Percentiles rank a stretch among this genome's conserved stretches.
phyloP scores from a whole-genome alignment of 2,113 vertebrate genomes.

The Ascaphus truei region DNA sequence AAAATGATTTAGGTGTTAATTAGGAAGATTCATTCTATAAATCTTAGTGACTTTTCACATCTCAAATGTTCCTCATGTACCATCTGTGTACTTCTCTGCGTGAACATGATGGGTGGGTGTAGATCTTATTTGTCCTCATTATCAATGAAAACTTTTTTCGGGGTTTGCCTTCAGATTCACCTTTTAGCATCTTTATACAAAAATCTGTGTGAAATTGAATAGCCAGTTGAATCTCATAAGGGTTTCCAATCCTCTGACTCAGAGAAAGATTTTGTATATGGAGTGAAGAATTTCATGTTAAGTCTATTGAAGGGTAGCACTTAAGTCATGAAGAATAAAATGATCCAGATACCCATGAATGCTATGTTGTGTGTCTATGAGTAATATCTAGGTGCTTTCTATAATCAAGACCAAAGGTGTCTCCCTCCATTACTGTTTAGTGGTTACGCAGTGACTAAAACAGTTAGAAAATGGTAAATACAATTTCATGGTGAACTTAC shows the following conservation, averaged over 20 bases:
- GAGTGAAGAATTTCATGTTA: not conserved
- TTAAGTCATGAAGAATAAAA: conserved; percentile 4
- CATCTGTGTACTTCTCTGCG: too few relatives aligned
- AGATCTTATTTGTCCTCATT: too few relatives aligned
- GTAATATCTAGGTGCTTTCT: not conserved
- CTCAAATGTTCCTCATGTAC: too few relatives aligned
- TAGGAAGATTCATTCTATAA: not conserved
- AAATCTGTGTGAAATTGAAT: too few relatives aligned
- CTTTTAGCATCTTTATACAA: too few relatives aligned
- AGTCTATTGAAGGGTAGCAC: not conserved
- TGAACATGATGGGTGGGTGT: too few relatives aligned
- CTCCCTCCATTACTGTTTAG: not conserved
- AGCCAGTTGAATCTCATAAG: too few relatives aligned
- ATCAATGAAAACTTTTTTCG: too few relatives aligned
- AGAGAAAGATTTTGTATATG: not conserved
- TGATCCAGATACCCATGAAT: not conserved
- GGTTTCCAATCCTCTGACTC: too few relatives aligned
- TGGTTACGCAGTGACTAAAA: not conserved
- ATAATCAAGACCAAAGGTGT: not conserved
- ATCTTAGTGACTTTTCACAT: not conserved
- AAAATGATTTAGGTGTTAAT: conserved; percentile 26
- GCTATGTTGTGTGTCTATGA: not conserved
- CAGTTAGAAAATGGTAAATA: not conserved
- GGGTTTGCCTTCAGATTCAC: too few relatives aligned
- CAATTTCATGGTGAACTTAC: not conserved